A percentile compares a stretch with the other conserved stretches of the same genome.
phyloP scores from a whole-genome alignment of 2,888 invertebrate genomes.

The Agrypnus murinus region DNA sequence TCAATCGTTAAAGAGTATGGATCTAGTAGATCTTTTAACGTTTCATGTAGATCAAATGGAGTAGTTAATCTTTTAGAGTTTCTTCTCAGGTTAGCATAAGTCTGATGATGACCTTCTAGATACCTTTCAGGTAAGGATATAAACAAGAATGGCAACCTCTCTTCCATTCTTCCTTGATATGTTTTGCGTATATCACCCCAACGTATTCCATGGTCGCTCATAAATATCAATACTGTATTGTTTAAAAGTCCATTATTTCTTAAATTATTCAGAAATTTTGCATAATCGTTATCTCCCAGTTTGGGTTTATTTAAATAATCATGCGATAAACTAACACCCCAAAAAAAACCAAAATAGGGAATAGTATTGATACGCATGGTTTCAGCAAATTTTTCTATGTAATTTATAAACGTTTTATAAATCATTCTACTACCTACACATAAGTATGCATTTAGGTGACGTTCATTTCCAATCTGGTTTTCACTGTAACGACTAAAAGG shows the following conservation, averaged over 20 bases:
- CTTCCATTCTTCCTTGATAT: slow-evolving; percentile 91
- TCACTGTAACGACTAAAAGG: slow-evolving; percentile 84
- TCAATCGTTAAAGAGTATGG: slow-evolving; percentile 71
- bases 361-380: slow-evolving; percentile 75
- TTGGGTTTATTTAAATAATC: slow-evolving; percentile 88
- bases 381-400: slow-evolving; percentile 78
- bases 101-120: slow-evolving; percentile 75
- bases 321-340: slow-evolving; percentile 89
- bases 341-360: slow-evolving; percentile 87
- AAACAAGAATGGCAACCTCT: slow-evolving; percentile 88
- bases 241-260: slow-evolving; percentile 75
- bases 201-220: slow-evolving; percentile 94
- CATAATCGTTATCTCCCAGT: slow-evolving; percentile 81
- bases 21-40: slow-evolving; percentile 81
- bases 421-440: slow-evolving; percentile 83
- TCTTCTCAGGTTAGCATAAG: slow-evolving; percentile 77
- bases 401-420: slow-evolving; percentile 82
- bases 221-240: slow-evolving; percentile 79
- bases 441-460: slow-evolving; percentile 66
- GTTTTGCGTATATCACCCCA: slow-evolving; percentile 90
- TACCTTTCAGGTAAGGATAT: slow-evolving; percentile 84
- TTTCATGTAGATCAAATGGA: slow-evolving; percentile 89
- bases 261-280: slow-evolving; percentile 75
- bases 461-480: slow-evolving; percentile 78
- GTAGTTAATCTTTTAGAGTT: slow-evolving; percentile 85